phyloP scores from a whole-genome alignment of 2,888 invertebrate genomes.

The Brenthis daphne region DNA sequence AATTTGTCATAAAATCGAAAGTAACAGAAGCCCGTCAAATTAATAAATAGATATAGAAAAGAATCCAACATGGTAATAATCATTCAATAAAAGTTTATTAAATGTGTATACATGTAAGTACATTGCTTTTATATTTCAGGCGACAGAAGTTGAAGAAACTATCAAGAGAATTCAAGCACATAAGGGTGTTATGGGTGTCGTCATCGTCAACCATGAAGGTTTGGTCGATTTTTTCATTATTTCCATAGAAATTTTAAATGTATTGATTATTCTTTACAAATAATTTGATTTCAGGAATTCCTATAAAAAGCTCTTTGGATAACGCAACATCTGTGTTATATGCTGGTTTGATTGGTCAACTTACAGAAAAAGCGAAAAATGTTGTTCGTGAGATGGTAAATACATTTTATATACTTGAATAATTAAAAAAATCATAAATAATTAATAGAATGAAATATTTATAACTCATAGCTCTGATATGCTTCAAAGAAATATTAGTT shows the following conservation, averaged over 20 bases:
- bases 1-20: slow-evolving; percentile 15
- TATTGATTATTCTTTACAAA: slow-evolving; percentile 14
- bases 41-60: background rate
- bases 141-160: slow-evolving; percentile 97
- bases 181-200: slow-evolving; percentile 98
- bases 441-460: too few species aligned
- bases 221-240: slow-evolving; percentile 64
- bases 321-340: slow-evolving; percentile 98
- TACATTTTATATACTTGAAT: background rate
- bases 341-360: slow-evolving; percentile 94
- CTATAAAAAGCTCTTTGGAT: slow-evolving; percentile 95
- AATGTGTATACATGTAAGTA: background rate
- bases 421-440: too few species aligned
- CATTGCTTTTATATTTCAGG: slow-evolving; percentile 65
- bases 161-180: slow-evolving; percentile 98
- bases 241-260: slow-evolving; percentile 48
- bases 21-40: background rate
- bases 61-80: slow-evolving; percentile 11
- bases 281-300: slow-evolving; percentile 85
- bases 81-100: background rate
- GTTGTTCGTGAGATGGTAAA: slow-evolving; percentile 94
- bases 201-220: slow-evolving; percentile 99
- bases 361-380: slow-evolving; percentile 96
- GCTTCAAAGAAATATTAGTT: too few species aligned
- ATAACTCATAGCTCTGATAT: too few species aligned